phyloP scores from a whole-genome alignment of 2,797 vertebrate genomes.

The Brachyalestes nurse region DNA sequence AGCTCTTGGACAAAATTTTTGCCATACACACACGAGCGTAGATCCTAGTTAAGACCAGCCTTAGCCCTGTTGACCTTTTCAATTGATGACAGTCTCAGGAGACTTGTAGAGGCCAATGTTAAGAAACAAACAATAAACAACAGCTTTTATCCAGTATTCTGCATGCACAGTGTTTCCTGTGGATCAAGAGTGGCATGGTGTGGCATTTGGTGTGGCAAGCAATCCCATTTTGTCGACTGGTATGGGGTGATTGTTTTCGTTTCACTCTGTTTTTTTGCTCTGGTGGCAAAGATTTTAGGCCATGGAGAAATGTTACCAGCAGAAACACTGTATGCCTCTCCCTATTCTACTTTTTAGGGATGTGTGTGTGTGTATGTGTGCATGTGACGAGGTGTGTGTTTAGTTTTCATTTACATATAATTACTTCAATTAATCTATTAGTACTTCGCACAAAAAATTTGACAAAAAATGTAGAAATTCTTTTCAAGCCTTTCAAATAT shows the following conservation, averaged over 20 bases:
- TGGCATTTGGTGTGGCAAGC: no score
- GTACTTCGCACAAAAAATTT: not conserved
- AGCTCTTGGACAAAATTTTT: constrained; percentile 13
- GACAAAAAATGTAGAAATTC: not conserved
- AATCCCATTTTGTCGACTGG: constrained; percentile 1
- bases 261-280: no score
- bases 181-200: no score
- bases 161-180: not conserved
- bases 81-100: constrained; percentile 64
- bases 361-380: constrained; percentile 12
- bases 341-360: not conserved
- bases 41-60: constrained; percentile 67
- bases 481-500: not conserved
- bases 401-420: not conserved
- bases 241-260: no score
- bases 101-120: constrained; percentile 59
- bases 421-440: no score
- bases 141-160: constrained; percentile 52
- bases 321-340: constrained; percentile 4
- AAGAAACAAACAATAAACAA: constrained; percentile 64
- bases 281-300: no score
- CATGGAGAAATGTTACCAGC: no score
- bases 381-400: not conserved
- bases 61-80: constrained; percentile 72
- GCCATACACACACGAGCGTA: constrained; percentile 62